Percentiles rank a stretch among this genome's conserved stretches.
phyloP scores from a whole-genome alignment of 2,888 invertebrate genomes.

The Priocnemis perturbator region DNA sequence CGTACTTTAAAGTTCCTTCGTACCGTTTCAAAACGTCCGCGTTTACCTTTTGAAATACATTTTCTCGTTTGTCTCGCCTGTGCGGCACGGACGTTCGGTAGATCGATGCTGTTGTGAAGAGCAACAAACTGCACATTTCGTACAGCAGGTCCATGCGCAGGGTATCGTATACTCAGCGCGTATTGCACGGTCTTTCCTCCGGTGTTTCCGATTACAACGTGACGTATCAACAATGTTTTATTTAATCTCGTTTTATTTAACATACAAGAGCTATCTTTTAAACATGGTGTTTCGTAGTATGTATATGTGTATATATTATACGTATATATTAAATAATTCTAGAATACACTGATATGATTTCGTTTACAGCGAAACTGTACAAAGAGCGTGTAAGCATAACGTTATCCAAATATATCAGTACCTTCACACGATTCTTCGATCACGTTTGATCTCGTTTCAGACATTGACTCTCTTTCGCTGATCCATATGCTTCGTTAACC shows the following conservation, averaged over 20 bases:
- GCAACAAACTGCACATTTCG: too few species aligned
- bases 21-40: too few species aligned
- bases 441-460: slow-evolving; percentile 6
- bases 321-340: slow-evolving; percentile 56
- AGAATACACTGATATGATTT: slow-evolving; percentile 67
- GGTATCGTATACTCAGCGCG: too few species aligned
- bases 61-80: too few species aligned
- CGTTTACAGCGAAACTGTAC: slow-evolving; percentile 54
- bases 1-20: too few species aligned
- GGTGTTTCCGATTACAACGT: slow-evolving; percentile 36
- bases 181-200: slow-evolving; percentile 2
- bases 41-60: too few species aligned
- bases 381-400: slow-evolving; percentile 46
- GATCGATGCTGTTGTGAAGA: too few species aligned
- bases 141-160: too few species aligned
- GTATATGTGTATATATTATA: slow-evolving; percentile 35
- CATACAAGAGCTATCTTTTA: slow-evolving; percentile 68
- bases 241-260: slow-evolving; percentile 66
- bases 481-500: too few species aligned
- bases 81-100: too few species aligned
- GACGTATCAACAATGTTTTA: slow-evolving; percentile 65
- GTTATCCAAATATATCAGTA: slow-evolving; percentile 33
- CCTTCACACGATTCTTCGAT: slow-evolving; percentile 6
- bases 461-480: slow-evolving; percentile 16
- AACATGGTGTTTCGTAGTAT: slow-evolving; percentile 55